Base-by-base conservation (phyloP, 1,140 invertebrate genomes). In the Vanessa atalanta region DNA sequence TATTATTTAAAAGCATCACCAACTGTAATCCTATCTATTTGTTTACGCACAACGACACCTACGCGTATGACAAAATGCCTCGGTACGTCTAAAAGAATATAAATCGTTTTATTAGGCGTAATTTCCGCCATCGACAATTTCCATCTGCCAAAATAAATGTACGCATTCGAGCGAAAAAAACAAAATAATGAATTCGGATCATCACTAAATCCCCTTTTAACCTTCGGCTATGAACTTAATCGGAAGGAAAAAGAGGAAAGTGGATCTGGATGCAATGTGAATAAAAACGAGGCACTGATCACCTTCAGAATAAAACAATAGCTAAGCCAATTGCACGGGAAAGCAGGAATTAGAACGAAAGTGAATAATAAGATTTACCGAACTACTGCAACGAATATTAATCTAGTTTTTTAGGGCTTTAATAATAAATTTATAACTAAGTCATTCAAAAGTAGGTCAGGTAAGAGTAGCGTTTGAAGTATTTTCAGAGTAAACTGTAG, bases 171-270 rank as follows among this genome's bases (percentile, higher is more conserved):
- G 23, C 20, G 50, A 9, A 14, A 67, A 67, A 11, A 67, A 67
- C 65, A 66, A 55, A 67, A 55, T 67, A 53, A 67, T 67, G 50
- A 50, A 67, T 55, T 67, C 65, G 65, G 65, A 67, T 67, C 50
- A 67, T 67, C 65, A 53, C 53, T 26, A 13, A 57, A 16, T n/a
- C 53, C 37, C 66, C 23, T 13, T 47, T 37, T 16, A 57, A 47
- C 53, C 66, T 37, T 31, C 53, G 9, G 43, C 31, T 14, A 13
- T 23, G 53, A 69, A 69, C 66, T 69, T 57, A 47, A 69, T 47
- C 15, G 51, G 50, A 69, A 57, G 43, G 37, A 20, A 60, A 69
- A 69, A 31, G 50, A 51, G 65, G 6, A 67, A 67, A 55, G 51
- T 37, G 65, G 12, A 53, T 26, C 65, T 55, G 65, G 51, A 55